Percentiles rank a stretch among this genome's conserved stretches.
Evolutionary conservation across 2,797 vertebrate species (phyloP).

Genomic region (Nothura maculosa): DNA sequence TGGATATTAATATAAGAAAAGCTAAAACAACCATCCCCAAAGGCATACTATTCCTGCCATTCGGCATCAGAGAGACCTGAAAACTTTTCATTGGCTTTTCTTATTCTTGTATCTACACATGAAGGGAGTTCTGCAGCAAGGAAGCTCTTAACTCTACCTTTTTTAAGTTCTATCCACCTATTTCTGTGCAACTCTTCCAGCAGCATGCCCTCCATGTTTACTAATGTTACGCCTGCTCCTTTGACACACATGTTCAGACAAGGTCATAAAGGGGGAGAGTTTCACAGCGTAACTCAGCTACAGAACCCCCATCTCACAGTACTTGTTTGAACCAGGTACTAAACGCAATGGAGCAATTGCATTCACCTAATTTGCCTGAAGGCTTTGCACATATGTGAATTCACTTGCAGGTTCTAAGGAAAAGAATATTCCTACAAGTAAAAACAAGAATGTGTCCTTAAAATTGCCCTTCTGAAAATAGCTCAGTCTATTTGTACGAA

Average conservation of each 20-base stretch:
- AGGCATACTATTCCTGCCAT: background rate
- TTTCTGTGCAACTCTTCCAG: background rate
- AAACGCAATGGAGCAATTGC: background rate
- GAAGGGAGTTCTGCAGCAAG: background rate
- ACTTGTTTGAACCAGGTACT: background rate
- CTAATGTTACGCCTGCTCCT: background rate
- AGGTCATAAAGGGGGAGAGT: background rate
- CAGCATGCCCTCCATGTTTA: background rate
- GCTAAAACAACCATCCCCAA: background rate
- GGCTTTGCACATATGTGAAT: background rate
- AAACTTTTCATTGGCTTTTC: background rate
- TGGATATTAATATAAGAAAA: background rate
- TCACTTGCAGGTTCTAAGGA: background rate
- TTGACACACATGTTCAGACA: background rate
- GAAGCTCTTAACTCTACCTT: background rate
- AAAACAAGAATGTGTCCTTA: slow-evolving; percentile 37
- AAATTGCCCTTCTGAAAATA: slow-evolving; percentile 56
- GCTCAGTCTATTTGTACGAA: slow-evolving; percentile 50
- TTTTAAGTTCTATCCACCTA: background rate
- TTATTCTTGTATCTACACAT: background rate
- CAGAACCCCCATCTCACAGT: background rate
- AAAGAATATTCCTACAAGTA: background rate
- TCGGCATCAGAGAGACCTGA: background rate
- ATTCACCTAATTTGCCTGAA: background rate
- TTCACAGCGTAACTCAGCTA: background rate